phyloP scores from a whole-genome alignment of 2,113 vertebrate genomes.

The Triplophysa dalaica region DNA sequence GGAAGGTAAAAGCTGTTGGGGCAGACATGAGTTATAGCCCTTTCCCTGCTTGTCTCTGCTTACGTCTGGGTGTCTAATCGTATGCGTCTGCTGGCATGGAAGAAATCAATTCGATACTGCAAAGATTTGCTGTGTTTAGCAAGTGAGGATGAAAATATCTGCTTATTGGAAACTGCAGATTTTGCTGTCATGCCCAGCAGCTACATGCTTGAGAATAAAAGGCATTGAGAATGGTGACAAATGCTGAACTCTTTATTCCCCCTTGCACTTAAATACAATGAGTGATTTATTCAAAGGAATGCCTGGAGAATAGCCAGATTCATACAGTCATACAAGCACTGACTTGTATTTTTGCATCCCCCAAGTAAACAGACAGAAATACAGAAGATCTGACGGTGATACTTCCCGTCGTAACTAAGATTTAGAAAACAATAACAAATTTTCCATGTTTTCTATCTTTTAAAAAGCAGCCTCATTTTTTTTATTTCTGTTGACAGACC shows the following conservation, averaged over 20 bases:
- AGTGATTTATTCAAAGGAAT: conserved; percentile 55
- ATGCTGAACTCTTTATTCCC: conserved; percentile 43
- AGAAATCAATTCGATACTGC: background rate
- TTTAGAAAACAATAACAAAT: background rate
- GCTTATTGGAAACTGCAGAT: background rate
- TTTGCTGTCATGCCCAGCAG: background rate
- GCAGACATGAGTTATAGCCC: conserved; percentile 43
- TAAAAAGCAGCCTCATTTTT: background rate
- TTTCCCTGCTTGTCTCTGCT: conserved; percentile 43
- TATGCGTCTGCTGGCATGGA: background rate
- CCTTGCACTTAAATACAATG: conserved; percentile 49
- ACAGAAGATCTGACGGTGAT: background rate
- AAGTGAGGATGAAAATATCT: background rate
- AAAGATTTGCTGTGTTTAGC: background rate
- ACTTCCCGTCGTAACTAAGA: background rate
- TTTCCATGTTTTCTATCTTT: background rate
- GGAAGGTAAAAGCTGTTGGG: conserved; percentile 40
- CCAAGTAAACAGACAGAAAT: conserved; percentile 40
- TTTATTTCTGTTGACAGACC: background rate
- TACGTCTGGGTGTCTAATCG: background rate
- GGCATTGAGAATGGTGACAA: conserved; percentile 37
- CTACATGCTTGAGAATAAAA: conserved; percentile 37
- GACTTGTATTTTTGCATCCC: conserved; percentile 40
- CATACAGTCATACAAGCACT: conserved; percentile 41
- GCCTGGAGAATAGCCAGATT: conserved; percentile 48